Evolutionary conservation across 2,113 vertebrate species (phyloP).

Genomic region (Oreochromis niloticus): DNA sequence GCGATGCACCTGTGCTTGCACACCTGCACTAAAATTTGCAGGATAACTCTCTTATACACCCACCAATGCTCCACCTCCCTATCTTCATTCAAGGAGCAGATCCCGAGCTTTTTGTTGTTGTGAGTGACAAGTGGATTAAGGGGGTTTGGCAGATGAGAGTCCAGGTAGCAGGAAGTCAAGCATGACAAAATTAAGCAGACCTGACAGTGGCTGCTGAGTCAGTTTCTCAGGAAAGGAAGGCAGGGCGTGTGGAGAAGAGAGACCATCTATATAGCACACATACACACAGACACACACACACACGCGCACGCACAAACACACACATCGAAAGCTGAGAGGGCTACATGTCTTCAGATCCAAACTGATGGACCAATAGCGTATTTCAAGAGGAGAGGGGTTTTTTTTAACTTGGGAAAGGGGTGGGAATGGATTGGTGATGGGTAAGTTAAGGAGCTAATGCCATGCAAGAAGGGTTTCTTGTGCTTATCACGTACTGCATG

Average conservation of each 20-base stretch:
- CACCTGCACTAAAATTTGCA: not conserved
- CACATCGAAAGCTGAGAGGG: constrained; percentile 20
- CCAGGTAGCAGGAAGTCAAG: constrained; percentile 47
- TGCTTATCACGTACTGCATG: not conserved
- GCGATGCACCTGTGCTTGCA: not conserved
- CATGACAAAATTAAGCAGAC: constrained; percentile 70
- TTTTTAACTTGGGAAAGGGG: not conserved
- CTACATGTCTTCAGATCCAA: constrained; percentile 28
- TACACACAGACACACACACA: not conserved
- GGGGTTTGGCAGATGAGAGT: constrained; percentile 56
- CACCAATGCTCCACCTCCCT: not conserved
- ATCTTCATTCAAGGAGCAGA: constrained; percentile 40
- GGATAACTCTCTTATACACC: not conserved
- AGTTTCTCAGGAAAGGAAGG: constrained; percentile 48
- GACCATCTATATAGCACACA: not conserved
- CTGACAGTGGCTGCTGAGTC: constrained; percentile 74
- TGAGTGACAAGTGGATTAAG: constrained; percentile 71
- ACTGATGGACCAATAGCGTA: constrained; percentile 28
- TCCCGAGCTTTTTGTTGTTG: constrained; percentile 52
- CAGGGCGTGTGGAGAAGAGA: constrained; percentile 8
- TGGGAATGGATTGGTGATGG: not conserved
- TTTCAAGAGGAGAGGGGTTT: constrained; percentile 4
- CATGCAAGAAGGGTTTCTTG: not conserved
- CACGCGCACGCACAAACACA: not conserved
- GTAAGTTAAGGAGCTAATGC: not conserved